Evolutionary conservation across 2,888 invertebrate species (phyloP).

Genomic region (Melanargia galathea): DNA sequence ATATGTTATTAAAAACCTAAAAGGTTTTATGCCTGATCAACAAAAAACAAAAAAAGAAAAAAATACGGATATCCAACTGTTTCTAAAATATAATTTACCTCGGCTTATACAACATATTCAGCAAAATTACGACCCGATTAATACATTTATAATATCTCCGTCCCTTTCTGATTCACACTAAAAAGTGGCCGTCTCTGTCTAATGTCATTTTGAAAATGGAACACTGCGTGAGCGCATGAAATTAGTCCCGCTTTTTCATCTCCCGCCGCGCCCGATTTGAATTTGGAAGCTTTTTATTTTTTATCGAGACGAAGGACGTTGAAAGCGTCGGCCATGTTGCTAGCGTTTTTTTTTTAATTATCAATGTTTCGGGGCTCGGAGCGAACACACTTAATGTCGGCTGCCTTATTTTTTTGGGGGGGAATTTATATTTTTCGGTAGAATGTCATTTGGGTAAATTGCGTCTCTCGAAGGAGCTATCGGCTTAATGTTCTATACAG

Average conservation of each 20-base stretch:
- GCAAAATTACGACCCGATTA: slow-evolving; percentile 76
- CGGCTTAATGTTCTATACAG: slow-evolving; percentile 29
- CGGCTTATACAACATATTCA: slow-evolving; percentile 70
- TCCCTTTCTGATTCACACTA: slow-evolving; percentile 46
- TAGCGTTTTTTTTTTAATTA: slow-evolving; percentile 64
- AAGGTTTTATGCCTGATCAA: slow-evolving; percentile 32
- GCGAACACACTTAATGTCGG: slow-evolving; percentile 45
- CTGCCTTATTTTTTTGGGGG: slow-evolving; percentile 40
- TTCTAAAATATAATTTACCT: slow-evolving; percentile 48
- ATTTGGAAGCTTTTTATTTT: slow-evolving; percentile 66
- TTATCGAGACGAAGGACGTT: slow-evolving; percentile 57
- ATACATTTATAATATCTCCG: slow-evolving; percentile 69
- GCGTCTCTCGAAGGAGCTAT: slow-evolving; percentile 42
- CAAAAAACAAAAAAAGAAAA: slow-evolving; percentile 31
- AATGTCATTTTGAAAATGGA: slow-evolving; percentile 73
- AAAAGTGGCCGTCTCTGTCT: slow-evolving; percentile 45
- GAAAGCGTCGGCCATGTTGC: slow-evolving; percentile 71
- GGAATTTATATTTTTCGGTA: slow-evolving; percentile 52
- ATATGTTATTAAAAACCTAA: slow-evolving; percentile 37
- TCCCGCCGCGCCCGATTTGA: slow-evolving; percentile 73
- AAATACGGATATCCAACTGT: slow-evolving; percentile 32
- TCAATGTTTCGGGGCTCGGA: slow-evolving; percentile 55
- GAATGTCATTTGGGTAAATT: slow-evolving; percentile 63
- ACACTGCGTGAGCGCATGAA: slow-evolving; percentile 73
- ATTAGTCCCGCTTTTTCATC: slow-evolving; percentile 78